Base-by-base conservation (phyloP, 2,888 invertebrate species). In the Parthenolecanium corni region DNA sequence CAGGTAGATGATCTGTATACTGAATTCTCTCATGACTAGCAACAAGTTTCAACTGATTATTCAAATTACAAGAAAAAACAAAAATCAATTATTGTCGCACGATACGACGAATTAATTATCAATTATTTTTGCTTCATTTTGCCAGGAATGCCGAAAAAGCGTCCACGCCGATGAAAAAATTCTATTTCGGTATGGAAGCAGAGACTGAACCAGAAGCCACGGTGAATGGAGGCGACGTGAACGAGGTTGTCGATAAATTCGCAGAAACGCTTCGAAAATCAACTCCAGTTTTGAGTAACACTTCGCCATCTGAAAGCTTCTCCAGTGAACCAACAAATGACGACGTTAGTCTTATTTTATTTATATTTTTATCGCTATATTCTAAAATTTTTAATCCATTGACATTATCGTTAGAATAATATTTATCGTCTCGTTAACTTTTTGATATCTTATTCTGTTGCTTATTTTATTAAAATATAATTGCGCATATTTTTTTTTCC, bases 121-220 rank as follows among this genome's bases (percentile, higher is more conserved):
- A n/a, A n/a, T n/a, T n/a, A 9, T 31, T 31, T 31, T 31, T 31
- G 31, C 9, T n/a, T n/a, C n/a, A n/a, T n/a, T 44, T 44, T n/a
- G 3, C 18, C 11, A 49, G 49, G 14, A 49, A 49, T 21, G 9
- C 4, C 12, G 52, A 52, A 12, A 52, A 52, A 31, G 11, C 64
- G n/a, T 40, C 62, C 25, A 58, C 65, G 49, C 73, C 75, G 66
- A 74, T 78, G 20, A 82, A 80, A 70, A 80, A 78, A 14, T 88
- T 88, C 73, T 88, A 88, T 74, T 88, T 88, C 70, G 87, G 88
- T 40, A 87, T 88, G 86, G 82, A 82, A 66, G 79, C 80, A 67
- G 66, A 67, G 36, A 67, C 67, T 3, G 62, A 65, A 38, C 23
- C 62, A 25, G 54, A 65, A 47, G 63, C 68, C 56, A 64, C 65